Evolutionary conservation across 2,113 vertebrate genomes (phyloP).

Genomic region (Anguilla rostrata): DNA sequence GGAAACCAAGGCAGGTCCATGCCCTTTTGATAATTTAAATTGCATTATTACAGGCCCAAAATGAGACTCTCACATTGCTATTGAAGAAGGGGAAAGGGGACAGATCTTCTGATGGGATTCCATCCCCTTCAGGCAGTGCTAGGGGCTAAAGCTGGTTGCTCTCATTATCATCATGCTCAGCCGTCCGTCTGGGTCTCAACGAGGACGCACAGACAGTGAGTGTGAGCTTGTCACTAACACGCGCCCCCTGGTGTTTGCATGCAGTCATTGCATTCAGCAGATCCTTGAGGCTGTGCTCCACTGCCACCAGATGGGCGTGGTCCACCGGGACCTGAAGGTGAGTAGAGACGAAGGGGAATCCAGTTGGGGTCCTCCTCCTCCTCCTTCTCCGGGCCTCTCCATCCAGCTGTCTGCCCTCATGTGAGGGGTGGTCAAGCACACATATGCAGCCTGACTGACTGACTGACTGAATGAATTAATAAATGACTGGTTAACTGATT

Average conservation of each 20-base stretch:
- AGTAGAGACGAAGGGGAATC: slow-evolving; percentile 65
- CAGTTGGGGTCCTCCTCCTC: slow-evolving; percentile 1
- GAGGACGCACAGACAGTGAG: slow-evolving; percentile 71
- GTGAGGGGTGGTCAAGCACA: neutral
- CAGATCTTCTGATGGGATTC: neutral
- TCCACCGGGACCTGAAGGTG: slow-evolving; percentile 97
- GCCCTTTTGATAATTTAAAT: neutral
- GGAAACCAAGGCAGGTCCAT: neutral
- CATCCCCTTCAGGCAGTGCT: neutral
- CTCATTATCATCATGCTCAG: slow-evolving; percentile 29
- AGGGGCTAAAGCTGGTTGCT: slow-evolving; percentile 41
- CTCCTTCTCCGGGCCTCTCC: neutral
- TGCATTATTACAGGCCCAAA: neutral
- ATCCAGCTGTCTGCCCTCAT: neutral
- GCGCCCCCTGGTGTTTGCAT: slow-evolving; percentile 93
- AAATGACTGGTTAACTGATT: neutral
- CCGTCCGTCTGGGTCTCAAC: slow-evolving; percentile 61
- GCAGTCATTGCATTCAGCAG: slow-evolving; percentile 99
- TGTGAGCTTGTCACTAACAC: slow-evolving; percentile 84
- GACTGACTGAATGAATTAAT: neutral
- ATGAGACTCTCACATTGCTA: neutral
- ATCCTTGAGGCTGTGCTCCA: slow-evolving; percentile 97
- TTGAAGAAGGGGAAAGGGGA: neutral
- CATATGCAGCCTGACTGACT: neutral
- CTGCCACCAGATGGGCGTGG: slow-evolving; percentile 98